Conservation (phyloP, 2,888 invertebrate genomes). For the Theretra japonica region DNA sequence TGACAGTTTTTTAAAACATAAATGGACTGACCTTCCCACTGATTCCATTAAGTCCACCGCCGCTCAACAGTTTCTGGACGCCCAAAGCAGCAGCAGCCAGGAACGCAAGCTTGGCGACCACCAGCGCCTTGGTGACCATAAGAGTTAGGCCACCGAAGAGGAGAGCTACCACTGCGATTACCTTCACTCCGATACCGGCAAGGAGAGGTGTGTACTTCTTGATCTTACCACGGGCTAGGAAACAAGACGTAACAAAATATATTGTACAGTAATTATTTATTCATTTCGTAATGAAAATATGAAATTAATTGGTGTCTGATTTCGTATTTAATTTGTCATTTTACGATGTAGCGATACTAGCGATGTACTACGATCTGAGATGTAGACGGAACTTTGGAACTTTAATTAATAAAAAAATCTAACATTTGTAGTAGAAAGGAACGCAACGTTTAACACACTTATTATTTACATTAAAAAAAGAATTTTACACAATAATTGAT, state of each 20-base stretch:
- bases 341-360: too few relatives aligned
- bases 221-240: conserved; percentile 89
- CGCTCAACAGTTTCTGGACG: conserved; percentile 87
- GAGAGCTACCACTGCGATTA: conserved; percentile 88
- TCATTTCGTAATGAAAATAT: too few relatives aligned
- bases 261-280: too few relatives aligned
- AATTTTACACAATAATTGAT: too few relatives aligned
- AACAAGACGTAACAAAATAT: not conserved
- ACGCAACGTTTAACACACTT: too few relatives aligned
- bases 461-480: too few relatives aligned
- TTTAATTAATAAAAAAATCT: too few relatives aligned
- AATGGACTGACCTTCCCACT: conserved; percentile 70
- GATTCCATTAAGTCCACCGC: conserved; percentile 75
- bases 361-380: too few relatives aligned
- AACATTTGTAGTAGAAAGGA: too few relatives aligned
- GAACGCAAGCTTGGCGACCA: conserved; percentile 91
- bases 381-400: too few relatives aligned
- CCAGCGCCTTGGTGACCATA: conserved; percentile 90
- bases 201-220: conserved; percentile 90
- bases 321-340: too few relatives aligned
- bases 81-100: conserved; percentile 89
- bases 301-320: too few relatives aligned
- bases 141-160: conserved; percentile 89
- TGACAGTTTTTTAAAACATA: not conserved
- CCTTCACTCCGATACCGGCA: conserved; percentile 88